phyloP scores from a whole-genome alignment of 2,113 vertebrate species.

The Nothoprocta perdicaria region DNA sequence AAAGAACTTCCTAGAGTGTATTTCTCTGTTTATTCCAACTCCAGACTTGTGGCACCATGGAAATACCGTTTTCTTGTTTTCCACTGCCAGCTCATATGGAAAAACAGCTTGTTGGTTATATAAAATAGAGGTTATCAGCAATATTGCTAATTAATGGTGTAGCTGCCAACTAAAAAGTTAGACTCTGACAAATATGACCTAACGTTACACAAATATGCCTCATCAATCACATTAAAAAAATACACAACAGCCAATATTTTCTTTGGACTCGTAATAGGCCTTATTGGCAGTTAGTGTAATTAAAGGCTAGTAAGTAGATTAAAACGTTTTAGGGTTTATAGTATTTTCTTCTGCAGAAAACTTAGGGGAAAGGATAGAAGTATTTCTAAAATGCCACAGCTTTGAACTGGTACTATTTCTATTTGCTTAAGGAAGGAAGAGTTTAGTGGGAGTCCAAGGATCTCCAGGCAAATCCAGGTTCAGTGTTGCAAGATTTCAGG shows the following conservation, averaged over 20 bases:
- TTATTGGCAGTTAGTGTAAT: slow-evolving; percentile 72
- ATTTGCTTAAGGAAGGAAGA: background rate
- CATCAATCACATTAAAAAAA: slow-evolving; percentile 72
- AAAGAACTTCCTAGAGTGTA: background rate
- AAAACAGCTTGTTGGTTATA: slow-evolving; percentile 73
- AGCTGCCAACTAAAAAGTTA: slow-evolving; percentile 73
- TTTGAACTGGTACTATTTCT: background rate
- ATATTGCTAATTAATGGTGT: slow-evolving; percentile 76
- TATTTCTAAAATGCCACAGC: background rate
- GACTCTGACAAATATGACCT: slow-evolving; percentile 72
- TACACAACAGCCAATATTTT: slow-evolving; percentile 62
- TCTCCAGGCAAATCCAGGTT: background rate
- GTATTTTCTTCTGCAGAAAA: background rate
- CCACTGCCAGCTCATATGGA: slow-evolving; percentile 50
- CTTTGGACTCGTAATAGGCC: slow-evolving; percentile 59
- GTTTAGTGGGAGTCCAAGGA: slow-evolving; percentile 16
- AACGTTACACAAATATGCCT: slow-evolving; percentile 68
- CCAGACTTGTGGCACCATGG: slow-evolving; percentile 57
- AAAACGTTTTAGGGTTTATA: slow-evolving; percentile 60
- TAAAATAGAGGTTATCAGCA: slow-evolving; percentile 77
- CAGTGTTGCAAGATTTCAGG: background rate
- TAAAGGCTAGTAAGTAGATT: slow-evolving; percentile 72
- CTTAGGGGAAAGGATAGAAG: background rate
- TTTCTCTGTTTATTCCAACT: slow-evolving; percentile 43
- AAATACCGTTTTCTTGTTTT: slow-evolving; percentile 64